Base-by-base conservation (phyloP, 2,113 vertebrate species). In the Verasper variegatus region DNA sequence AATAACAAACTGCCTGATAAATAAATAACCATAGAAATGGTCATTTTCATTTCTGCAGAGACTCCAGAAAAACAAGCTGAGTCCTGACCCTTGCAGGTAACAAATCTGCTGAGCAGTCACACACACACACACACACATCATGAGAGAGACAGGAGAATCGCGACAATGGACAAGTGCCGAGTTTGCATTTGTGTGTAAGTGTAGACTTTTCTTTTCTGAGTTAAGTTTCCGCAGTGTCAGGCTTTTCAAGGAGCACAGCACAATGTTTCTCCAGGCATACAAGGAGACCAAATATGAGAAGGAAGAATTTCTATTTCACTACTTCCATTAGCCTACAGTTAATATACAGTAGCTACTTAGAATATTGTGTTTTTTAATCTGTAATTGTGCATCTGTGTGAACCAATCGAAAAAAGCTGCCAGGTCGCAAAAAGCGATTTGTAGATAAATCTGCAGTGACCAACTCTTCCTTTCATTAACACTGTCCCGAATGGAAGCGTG, bases 141-240 rank as follows among this genome's bases (percentile, higher is more conserved):
- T 45, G 26, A 68, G 8, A 42, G 40, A 82, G 10, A 15, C 23
- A 69, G 69, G 47, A 59, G 5, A 59, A 64, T 27, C 0, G 0
- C 7, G 7, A 56, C 62, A 26, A 31, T 4, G 15, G 69, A 60
- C 52, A 47, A 71, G 24, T 37, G 73, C 49, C 2, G 12, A 40
- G 40, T 67, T 58, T 68, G 63, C 74, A 71, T 59, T 31, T 70
- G 14, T 1, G 54, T 23, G 4, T 31, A 31, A 17, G 57, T 31
- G 27, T 60, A 17, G 52, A 55, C 40, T 23, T n/a, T 17, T 49
- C 14, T 54, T 54, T 65, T 21, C 31, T 49, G 40, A 49, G 18
- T 72, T 45, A 27, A 14, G 27, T 63, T 73, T 69, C 57, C 69
- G 65, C 65, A 65, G 27, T 26, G 52, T 83, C 70, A 69, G 64